Evolutionary conservation across 2,797 vertebrate genomes (phyloP).

Genomic region (Leptatherina wallacei): DNA sequence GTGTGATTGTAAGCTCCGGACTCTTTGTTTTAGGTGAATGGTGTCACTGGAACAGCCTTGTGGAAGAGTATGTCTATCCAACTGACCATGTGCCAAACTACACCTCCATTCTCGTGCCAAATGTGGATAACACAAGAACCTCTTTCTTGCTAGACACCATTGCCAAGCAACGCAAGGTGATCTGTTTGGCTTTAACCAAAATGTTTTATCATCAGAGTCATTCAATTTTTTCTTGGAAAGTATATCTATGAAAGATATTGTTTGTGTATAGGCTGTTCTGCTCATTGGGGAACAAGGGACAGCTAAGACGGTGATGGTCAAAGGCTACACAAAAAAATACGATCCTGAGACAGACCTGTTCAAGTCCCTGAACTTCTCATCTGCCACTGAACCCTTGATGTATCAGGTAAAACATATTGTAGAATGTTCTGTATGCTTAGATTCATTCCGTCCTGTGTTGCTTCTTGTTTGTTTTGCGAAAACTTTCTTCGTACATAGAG

Average conservation of each 20-base stretch:
- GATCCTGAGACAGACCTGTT: slow-evolving; percentile 86
- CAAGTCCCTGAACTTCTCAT: slow-evolving; percentile 90
- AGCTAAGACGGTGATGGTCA: slow-evolving; percentile 91
- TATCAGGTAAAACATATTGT: slow-evolving; percentile 84
- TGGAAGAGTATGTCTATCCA: slow-evolving; percentile 87
- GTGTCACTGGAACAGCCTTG: slow-evolving; percentile 85
- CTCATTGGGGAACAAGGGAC: slow-evolving; percentile 93
- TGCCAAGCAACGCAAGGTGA: slow-evolving; percentile 68
- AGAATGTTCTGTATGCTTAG: slow-evolving; percentile 3
- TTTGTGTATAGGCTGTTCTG: slow-evolving; percentile 84
- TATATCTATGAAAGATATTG: neutral
- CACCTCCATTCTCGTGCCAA: slow-evolving; percentile 89
- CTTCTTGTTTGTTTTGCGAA: neutral
- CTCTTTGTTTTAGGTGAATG: slow-evolving; percentile 82
- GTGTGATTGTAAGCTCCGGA: neutral
- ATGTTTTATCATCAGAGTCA: neutral
- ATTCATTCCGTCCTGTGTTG: slow-evolving; percentile 1
- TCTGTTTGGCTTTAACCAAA: neutral
- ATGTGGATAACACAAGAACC: slow-evolving; percentile 90
- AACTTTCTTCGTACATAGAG: slow-evolving; percentile 67
- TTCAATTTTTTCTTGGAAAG: too few species aligned
- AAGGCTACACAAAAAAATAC: slow-evolving; percentile 87
- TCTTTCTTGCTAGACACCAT: slow-evolving; percentile 88
- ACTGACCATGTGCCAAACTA: slow-evolving; percentile 82
- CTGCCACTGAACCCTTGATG: slow-evolving; percentile 89